Conservation (phyloP, 2,797 vertebrate species). For the Sebastes melanostomus region DNA sequence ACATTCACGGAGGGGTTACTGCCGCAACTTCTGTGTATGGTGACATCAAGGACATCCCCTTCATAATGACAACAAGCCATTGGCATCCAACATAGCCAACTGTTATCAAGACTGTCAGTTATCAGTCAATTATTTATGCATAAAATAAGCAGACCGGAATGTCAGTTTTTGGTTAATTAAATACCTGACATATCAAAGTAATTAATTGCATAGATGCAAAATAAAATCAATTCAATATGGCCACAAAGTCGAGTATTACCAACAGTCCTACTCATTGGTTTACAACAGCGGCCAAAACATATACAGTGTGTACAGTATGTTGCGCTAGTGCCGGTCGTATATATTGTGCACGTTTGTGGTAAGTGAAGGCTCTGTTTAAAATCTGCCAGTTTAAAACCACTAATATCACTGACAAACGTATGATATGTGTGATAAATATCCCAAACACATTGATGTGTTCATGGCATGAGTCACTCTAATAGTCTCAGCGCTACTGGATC, state of each 20-base stretch:
- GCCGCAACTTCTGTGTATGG: background rate
- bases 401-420: background rate
- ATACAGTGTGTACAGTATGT: background rate
- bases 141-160: background rate
- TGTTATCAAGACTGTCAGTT: background rate
- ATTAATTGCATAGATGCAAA: background rate
- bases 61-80: background rate
- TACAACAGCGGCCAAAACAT: background rate
- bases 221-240: background rate
- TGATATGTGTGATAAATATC: background rate
- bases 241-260: background rate
- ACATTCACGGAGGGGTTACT: background rate
- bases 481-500: background rate
- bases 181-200: background rate
- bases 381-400: background rate
- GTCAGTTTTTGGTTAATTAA: background rate
- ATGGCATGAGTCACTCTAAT: background rate
- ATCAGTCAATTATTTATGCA: background rate
- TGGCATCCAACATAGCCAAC: background rate
- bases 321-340: background rate
- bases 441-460: background rate
- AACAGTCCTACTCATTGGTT: background rate
- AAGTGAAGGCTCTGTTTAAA: background rate
- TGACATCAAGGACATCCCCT: background rate
- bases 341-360: background rate